These are phyloP conservation scores for Agriotes lineatus DNA, from an alignment of 2,888 invertebrate species.

Conservation along the genomic window DNA sequence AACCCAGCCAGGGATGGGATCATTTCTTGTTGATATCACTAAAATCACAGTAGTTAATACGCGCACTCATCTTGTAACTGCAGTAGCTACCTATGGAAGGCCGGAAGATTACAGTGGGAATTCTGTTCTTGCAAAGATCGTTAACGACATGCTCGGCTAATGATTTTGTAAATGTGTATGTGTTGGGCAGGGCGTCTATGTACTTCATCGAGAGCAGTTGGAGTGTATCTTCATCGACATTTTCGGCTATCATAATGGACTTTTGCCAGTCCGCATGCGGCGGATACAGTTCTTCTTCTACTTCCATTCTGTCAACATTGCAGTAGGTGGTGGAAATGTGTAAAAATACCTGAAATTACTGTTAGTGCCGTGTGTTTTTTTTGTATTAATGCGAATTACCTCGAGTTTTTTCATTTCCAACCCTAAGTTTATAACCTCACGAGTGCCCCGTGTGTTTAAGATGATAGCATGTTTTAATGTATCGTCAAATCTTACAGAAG, in stretches of 20 bases:
- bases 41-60: too few species aligned
- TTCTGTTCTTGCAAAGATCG: conserved; percentile 69
- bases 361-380: too few species aligned
- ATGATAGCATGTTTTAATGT: conserved; percentile 74
- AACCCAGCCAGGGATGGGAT: conserved; percentile 83
- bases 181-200: conserved; percentile 82
- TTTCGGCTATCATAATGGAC: conserved; percentile 75
- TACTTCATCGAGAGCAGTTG: conserved; percentile 72
- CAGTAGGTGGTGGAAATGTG: conserved; percentile 92
- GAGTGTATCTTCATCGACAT: conserved; percentile 70
- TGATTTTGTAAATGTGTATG: conserved; percentile 92
- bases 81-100: conserved; percentile 96
- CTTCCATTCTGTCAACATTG: conserved; percentile 79
- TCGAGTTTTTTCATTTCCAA: conserved; percentile 67
- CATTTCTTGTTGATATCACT: conserved; percentile 73
- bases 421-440: conserved; percentile 74
- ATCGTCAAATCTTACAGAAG: conserved; percentile 88
- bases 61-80: too few species aligned
- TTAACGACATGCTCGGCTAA: conserved; percentile 85
- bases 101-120: conserved; percentile 84
- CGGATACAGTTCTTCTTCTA: conserved; percentile 84
- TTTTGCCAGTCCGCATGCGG: conserved; percentile 77
- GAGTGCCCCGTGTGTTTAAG: conserved; percentile 75
- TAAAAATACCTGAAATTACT: conserved; percentile 70
- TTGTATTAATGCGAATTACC: too few species aligned